A percentile compares a stretch with the other conserved stretches of the same genome.
Evolutionary conservation across 2,797 vertebrate genomes (phyloP).

Genomic region (Sebastolobus alascanus): DNA sequence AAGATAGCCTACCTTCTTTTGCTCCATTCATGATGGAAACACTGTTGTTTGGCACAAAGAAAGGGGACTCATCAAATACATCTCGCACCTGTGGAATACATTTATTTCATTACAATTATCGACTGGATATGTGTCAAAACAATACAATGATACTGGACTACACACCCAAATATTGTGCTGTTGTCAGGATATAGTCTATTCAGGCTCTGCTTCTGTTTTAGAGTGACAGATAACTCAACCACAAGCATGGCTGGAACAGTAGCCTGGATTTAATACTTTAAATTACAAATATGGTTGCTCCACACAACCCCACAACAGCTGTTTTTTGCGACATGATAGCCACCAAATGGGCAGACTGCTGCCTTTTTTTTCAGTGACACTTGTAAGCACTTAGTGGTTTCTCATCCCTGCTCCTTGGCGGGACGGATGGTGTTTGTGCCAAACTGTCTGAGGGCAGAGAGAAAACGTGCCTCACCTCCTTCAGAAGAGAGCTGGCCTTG

Average conservation of each 20-base stretch:
- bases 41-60: conserved; percentile 93
- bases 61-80: conserved; percentile 94
- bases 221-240: conserved; percentile 77
- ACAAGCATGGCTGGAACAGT: conserved; percentile 79
- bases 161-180: background rate
- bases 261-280: conserved; percentile 81
- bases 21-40: conserved; percentile 96
- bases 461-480: conserved; percentile 87
- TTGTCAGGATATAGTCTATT: conserved; percentile 27
- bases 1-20: conserved; percentile 89
- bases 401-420: conserved; percentile 74
- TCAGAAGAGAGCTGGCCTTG: conserved; percentile 91
- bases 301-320: conserved; percentile 86
- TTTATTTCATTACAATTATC: conserved; percentile 6
- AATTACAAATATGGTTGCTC: conserved; percentile 83
- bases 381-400: conserved; percentile 86
- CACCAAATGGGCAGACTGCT: conserved; percentile 79
- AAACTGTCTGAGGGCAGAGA: conserved; percentile 79
- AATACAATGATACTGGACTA: background rate
- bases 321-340: conserved; percentile 82
- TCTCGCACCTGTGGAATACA: conserved; percentile 87
- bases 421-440: conserved; percentile 72
- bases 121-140: background rate
- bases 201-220: conserved; percentile 53
- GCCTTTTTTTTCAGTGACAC: conserved; percentile 75